Conservation (phyloP, 1,140 invertebrate species). For the Muscidifurax raptorellus region DNA sequence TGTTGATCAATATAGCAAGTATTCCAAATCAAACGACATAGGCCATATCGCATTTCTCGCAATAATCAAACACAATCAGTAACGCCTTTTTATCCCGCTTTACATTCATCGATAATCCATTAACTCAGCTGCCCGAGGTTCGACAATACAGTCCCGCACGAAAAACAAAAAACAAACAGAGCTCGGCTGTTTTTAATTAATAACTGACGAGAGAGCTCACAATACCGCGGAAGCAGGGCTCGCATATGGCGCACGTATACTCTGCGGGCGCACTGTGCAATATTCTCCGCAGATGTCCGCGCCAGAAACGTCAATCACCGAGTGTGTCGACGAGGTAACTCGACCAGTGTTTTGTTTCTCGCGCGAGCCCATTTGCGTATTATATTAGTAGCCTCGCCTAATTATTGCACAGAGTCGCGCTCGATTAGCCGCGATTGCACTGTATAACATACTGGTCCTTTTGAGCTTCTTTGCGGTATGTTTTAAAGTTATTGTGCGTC, state of each 20-base stretch:
- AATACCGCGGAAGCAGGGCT: neutral
- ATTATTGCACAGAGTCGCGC: too few species aligned
- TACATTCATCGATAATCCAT: conserved; percentile 22
- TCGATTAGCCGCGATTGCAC: neutral
- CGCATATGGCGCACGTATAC: neutral
- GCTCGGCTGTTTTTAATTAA: conserved; percentile 43
- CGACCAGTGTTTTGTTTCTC: conserved; percentile 59
- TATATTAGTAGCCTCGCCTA: neutral
- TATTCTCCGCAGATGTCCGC: conserved; percentile 52
- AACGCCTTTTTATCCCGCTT: neutral
- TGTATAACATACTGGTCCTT: too few species aligned
- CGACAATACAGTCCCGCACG: neutral
- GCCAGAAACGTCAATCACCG: conserved; percentile 59
- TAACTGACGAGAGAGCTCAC: conserved; percentile 12
- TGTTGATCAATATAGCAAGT: too few species aligned
- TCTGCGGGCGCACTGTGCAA: conserved; percentile 24
- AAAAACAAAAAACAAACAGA: neutral
- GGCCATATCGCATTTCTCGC: neutral
- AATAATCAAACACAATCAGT: neutral
- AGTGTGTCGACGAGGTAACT: conserved; percentile 43
- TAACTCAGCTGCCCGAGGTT: neutral
- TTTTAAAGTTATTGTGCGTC: too few species aligned
- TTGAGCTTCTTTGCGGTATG: too few species aligned
- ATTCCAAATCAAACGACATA: too few species aligned
- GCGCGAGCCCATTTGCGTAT: neutral